These are phyloP conservation scores for Geococcyx californianus DNA, from an alignment of 2,113 vertebrate species.

Conservation along the genomic window DNA sequence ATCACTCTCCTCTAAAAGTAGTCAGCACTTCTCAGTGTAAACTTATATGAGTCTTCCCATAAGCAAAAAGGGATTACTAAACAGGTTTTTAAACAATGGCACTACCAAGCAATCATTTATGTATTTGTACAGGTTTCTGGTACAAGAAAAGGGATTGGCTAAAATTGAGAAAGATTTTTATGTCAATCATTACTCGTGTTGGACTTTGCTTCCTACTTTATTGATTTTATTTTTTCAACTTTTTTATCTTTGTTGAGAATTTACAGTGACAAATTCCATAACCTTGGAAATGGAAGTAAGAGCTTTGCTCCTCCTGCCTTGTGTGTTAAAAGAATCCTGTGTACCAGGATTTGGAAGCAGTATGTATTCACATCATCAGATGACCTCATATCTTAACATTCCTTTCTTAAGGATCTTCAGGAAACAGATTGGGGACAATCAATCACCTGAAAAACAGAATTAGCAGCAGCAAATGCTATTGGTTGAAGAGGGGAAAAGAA, in stretches of 20 bases:
- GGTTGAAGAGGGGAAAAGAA: background rate
- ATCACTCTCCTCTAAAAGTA: background rate
- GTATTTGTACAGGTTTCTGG: background rate
- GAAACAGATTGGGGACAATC: background rate
- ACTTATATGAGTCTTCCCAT: background rate
- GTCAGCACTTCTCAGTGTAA: background rate
- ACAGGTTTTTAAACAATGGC: background rate
- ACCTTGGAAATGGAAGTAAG: background rate
- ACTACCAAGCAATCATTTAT: background rate
- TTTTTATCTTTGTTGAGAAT: background rate
- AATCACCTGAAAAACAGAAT: background rate
- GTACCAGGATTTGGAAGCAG: background rate
- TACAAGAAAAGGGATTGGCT: background rate
- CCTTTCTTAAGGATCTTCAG: background rate
- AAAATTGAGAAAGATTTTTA: background rate
- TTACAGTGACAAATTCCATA: background rate
- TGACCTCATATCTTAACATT: background rate
- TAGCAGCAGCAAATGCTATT: background rate
- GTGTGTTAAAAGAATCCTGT: fast-evolving
- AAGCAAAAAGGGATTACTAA: background rate
- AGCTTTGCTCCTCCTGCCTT: background rate
- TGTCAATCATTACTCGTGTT: background rate
- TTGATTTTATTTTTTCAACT: background rate
- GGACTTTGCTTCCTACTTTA: background rate
- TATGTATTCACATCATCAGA: background rate